Conservation (phyloP, 2,797 vertebrate species). For the Pseudochirops corinnae region DNA sequence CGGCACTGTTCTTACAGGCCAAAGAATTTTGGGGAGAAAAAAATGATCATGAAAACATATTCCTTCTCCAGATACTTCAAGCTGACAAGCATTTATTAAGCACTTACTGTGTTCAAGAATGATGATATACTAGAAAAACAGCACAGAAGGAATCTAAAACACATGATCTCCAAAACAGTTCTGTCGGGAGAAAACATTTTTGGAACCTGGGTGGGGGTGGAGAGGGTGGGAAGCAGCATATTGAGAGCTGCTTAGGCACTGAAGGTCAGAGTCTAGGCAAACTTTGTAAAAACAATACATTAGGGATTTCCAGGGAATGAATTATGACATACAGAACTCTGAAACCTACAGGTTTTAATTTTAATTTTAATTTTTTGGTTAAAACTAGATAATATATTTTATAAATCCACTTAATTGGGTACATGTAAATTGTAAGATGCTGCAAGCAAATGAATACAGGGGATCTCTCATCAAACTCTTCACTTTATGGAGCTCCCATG, state of each 20-base stretch:
- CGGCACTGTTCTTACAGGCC: conserved; percentile 19
- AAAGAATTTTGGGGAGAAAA: conserved; percentile 29
- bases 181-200: conserved; percentile 5
- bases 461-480: neutral
- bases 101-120: conserved; percentile 19
- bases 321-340: conserved; percentile 9
- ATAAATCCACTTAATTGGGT: neutral
- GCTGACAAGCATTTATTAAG: neutral
- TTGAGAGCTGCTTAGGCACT: conserved; percentile 17
- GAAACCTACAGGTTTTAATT: neutral
- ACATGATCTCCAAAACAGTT: conserved; percentile 24
- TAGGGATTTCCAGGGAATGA: conserved; percentile 20
- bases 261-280: conserved; percentile 5
- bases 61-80: conserved; percentile 23
- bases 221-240: conserved; percentile 2
- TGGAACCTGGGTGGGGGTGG: conserved; percentile 5
- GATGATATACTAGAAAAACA: conserved; percentile 35
- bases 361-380: neutral
- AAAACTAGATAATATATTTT: neutral
- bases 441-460: neutral
- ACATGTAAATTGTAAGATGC: neutral
- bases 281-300: conserved; percentile 18
- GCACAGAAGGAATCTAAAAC: conserved; percentile 27
- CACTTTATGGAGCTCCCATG: neutral
- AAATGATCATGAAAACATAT: conserved; percentile 11